Evolutionary conservation across 1,140 invertebrate species (phyloP).

Genomic region (Tetragnatha versicolor): DNA sequence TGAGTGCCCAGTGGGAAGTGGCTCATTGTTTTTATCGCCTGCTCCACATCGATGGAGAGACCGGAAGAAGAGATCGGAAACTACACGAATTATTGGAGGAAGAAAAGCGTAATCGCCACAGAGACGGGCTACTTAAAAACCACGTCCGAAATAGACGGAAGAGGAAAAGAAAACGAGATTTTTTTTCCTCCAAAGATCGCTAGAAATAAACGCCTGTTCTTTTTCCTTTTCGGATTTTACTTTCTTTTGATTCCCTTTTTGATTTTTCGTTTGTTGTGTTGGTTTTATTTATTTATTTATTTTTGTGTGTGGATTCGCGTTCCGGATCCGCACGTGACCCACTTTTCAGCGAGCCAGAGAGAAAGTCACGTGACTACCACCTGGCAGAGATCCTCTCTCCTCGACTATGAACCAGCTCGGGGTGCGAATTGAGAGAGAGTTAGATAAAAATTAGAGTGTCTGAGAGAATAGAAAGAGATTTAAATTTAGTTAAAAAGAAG

Average conservation of each 20-base stretch:
- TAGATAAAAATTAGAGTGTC: not conserved
- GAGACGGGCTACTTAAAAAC: constrained; percentile 43
- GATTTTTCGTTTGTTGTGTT: constrained; percentile 33
- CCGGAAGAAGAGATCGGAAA: no score
- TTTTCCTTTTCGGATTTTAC: constrained; percentile 16
- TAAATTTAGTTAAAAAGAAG: not conserved
- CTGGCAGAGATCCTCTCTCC: no score
- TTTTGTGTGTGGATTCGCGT: constrained; percentile 40
- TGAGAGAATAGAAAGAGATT: not conserved
- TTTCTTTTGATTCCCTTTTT: constrained; percentile 21
- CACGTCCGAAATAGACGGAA: constrained; percentile 45
- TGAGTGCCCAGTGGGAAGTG: not conserved
- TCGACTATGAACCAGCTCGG: constrained; percentile 26
- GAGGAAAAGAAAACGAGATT: constrained; percentile 23
- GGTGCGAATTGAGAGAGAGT: not conserved
- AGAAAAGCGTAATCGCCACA: constrained; percentile 36
- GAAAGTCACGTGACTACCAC: constrained; percentile 32
- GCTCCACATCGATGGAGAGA: not conserved
- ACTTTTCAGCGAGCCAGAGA: constrained; percentile 16
- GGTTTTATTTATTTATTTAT: constrained; percentile 15
- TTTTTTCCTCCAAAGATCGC: constrained; percentile 49
- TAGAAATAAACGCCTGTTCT: constrained; percentile 43
- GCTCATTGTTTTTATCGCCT: not conserved
- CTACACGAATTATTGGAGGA: no score
- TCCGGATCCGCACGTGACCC: constrained; percentile 52